Evolutionary conservation across 2,888 invertebrate species (phyloP).

Genomic region (Sericinus montela): DNA sequence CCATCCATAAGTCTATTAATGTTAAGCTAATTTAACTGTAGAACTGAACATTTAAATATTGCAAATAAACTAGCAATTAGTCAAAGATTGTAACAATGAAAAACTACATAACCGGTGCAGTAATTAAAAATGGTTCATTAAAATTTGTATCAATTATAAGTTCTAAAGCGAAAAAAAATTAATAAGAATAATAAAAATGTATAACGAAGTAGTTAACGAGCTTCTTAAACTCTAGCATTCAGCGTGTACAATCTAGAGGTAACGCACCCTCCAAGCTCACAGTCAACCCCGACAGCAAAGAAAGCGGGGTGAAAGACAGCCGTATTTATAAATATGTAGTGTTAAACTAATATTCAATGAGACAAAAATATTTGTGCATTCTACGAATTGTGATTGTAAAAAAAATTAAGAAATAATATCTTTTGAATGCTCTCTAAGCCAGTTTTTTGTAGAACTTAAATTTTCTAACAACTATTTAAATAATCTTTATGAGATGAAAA

Average conservation of each 20-base stretch:
- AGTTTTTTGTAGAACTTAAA: background rate
- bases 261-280: constrained; percentile 75
- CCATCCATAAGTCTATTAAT: background rate
- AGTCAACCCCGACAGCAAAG: constrained; percentile 40
- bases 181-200: too few species aligned
- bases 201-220: background rate
- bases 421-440: too few species aligned
- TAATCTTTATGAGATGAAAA: too few species aligned
- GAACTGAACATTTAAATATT: too few species aligned
- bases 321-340: constrained; percentile 31
- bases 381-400: background rate
- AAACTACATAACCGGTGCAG: too few species aligned
- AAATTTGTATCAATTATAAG: too few species aligned
- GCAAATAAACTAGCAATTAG: too few species aligned
- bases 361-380: constrained; percentile 30
- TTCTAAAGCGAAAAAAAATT: too few species aligned
- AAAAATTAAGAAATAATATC: too few species aligned
- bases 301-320: constrained; percentile 42
- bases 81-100: too few species aligned
- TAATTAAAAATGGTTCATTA: too few species aligned
- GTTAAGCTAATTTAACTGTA: too few species aligned
- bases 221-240: constrained; percentile 13
- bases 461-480: background rate
- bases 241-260: constrained; percentile 41
- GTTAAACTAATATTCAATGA: constrained; percentile 31